Conservation (phyloP, 2,797 vertebrate genomes). For the Balearica regulorum region DNA sequence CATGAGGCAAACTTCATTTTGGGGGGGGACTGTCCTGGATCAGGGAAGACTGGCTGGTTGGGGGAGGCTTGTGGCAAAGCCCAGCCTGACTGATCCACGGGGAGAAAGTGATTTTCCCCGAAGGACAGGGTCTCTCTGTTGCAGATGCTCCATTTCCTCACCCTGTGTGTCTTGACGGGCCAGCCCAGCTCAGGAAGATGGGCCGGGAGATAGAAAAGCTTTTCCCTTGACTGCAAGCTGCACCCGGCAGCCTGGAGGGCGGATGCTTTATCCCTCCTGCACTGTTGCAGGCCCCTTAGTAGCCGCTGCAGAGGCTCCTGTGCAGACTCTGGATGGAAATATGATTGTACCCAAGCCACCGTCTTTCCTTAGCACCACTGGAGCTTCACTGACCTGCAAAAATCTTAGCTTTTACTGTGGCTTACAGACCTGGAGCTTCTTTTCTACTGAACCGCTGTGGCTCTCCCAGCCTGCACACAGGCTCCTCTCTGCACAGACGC, state of each 20-base stretch:
- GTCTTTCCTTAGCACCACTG: not conserved
- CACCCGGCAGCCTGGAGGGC: not conserved
- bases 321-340: not conserved
- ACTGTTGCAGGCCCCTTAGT: not conserved
- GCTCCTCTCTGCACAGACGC: not conserved
- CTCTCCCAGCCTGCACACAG: not conserved
- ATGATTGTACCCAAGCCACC: fast-evolving
- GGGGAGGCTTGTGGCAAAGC: not conserved
- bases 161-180: not conserved
- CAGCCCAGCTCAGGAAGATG: not conserved
- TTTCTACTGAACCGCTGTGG: not conserved
- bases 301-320: not conserved
- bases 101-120: not conserved
- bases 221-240: not conserved
- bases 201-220: not conserved
- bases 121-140: not conserved
- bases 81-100: not conserved
- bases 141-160: not conserved
- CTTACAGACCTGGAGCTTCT: not conserved
- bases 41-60: not conserved
- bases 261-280: not conserved
- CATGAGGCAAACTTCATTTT: not conserved
- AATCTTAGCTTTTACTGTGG: not conserved
- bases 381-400: not conserved
- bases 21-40: not conserved